Base-by-base conservation (phyloP, 2,113 vertebrate genomes). In the Festucalex cinctus region DNA sequence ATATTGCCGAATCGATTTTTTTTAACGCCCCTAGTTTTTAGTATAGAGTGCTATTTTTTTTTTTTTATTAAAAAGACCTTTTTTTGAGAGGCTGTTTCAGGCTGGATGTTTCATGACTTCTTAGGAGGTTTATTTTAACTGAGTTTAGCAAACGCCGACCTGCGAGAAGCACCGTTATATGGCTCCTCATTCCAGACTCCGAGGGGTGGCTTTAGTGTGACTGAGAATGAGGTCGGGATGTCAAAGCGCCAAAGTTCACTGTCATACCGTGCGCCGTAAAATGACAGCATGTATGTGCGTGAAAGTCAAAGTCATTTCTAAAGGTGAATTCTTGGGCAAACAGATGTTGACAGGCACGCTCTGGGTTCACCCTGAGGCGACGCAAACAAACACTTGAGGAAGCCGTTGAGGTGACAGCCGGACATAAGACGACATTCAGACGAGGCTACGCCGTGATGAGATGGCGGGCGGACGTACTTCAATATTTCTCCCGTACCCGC, bases 291-390 rank as follows among this genome's bases (percentile, higher is more conserved):
- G 86, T 79, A 79, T 84, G 83, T 83, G 13, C 62, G 37, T 51
- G 61, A 67, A 77, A 84, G 76, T 83, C 80, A 81, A 86, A 84
- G 76, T 84, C 77, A 83, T 85, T 85, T 58, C 69, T 70, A 48
- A 77, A 82, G 71, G 39, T 78, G 73, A 83, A 81, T 79, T 86
- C 85, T 79, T 81, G 78, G 70, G 63, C 83, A 87, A 85, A 88
- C 85, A 81, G 76, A 86, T 86, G 85, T 86, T 85, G 80, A 88
- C 83, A 82, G 83, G 65, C 79, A 69, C 36, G 72, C 62, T 79
- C 83, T 82, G 86, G 86, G 86, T 89, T 90, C 88, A 90, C 76
- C 65, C 61, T 78, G 88, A 83, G 88, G 88, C 79, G 82, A 85
- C 81, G 80, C 71, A 84, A 84, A 79, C 60, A 57, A 57, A 57